These are phyloP conservation scores for Pholis gunnellus DNA, from an alignment of 2,113 vertebrate species.

Conservation along the genomic window DNA sequence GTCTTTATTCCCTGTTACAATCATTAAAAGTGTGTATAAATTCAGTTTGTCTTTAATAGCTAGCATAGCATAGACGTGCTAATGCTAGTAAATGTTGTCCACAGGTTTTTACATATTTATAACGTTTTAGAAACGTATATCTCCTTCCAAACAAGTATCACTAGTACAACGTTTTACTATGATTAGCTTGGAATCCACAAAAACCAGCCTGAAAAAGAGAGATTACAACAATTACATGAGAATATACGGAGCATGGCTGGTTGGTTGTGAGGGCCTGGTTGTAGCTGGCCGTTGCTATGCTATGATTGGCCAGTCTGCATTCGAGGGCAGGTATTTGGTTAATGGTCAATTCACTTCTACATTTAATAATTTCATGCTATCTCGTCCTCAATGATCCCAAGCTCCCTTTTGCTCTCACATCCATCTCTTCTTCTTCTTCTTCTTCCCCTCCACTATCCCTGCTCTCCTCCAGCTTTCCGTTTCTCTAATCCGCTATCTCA, in stretches of 20 bases:
- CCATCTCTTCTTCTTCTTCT: slow-evolving; percentile 7
- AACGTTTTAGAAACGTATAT: too few species aligned
- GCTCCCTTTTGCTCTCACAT: background rate
- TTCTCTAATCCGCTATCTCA: slow-evolving; percentile 37
- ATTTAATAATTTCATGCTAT: slow-evolving; percentile 19
- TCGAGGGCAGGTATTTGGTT: background rate
- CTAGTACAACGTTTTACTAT: too few species aligned
- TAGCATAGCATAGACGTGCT: background rate
- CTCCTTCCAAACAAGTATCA: too few species aligned
- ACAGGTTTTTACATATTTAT: too few species aligned
- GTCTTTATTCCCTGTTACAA: background rate
- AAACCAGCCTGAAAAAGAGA: background rate
- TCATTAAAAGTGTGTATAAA: background rate
- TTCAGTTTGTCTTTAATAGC: background rate
- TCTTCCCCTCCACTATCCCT: background rate
- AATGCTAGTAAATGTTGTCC: background rate
- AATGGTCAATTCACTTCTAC: background rate
- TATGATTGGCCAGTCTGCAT: background rate
- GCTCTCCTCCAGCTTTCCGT: slow-evolving; percentile 3
- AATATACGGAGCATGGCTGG: background rate
- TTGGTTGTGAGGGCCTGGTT: background rate
- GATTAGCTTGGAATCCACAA: too few species aligned
- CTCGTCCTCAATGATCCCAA: slow-evolving; percentile 7
- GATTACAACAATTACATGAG: background rate
- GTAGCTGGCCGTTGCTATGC: background rate